Evolutionary conservation across 2,113 vertebrate species (phyloP), one percentile per base, ranked within the genome.

Genomic region (Trogon melanurus): DNA sequence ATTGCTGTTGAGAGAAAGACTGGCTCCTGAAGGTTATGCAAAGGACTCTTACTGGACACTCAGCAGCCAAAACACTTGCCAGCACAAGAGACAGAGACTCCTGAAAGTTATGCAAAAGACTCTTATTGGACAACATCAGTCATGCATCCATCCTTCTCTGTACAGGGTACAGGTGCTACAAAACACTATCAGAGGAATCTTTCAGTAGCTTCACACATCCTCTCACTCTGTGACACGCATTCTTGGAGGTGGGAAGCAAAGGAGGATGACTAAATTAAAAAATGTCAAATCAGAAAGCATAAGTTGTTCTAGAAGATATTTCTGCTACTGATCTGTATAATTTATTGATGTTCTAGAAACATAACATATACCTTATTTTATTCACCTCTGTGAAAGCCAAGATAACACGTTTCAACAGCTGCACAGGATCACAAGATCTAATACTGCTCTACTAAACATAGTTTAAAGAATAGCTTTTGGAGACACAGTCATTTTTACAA

Each of bases 241-340:
- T 72, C 80, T 75, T 62, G 66, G 74, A 86, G 84, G 91, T 45
- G 92, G 91, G 88, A 92, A 84, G 91, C 70, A 78, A 75, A 90
- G 83, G 44, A 93, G 54, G 73, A 94, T 72, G 73, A 84, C 92
- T 93, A 96, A 79, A 96, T 93, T 93, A 91, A 96, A 92, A 78
- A 47, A 73, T 93, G 76, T 76, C 95, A 96, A 85, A 89, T 71
- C 79, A 79, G 70, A 92, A 87, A 69, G 64, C 69, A 78, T 38
- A 27, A 74, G 0, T 75, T 87, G 61, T 79, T 85, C 88, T 89
- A 3, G 26, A 94, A 87, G 32, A 91, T 84, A 73, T 44, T 41
- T 69, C 82, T 53, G 50, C 88, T 86, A 84, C 75, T 57, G 34
- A 79, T 79, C 76, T n/a, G 45, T 67, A 76, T 57, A 81, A 76